phyloP scores from a whole-genome alignment of 2,113 vertebrate species.

The Cygnus atratus region DNA sequence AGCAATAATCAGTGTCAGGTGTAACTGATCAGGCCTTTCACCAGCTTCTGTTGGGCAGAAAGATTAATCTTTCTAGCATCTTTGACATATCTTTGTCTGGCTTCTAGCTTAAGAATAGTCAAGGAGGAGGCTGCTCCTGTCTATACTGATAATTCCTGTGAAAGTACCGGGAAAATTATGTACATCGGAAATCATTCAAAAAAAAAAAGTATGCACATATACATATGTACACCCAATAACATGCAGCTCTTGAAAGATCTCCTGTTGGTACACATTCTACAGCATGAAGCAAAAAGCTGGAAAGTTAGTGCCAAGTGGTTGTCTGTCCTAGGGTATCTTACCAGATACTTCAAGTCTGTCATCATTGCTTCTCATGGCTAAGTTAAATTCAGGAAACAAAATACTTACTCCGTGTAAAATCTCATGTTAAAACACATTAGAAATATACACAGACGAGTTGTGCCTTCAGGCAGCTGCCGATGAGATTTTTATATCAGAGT shows the following conservation, averaged over 20 bases:
- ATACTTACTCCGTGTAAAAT: background rate
- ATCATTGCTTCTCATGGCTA: background rate
- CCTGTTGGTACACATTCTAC: fast-evolving
- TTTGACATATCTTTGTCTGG: background rate
- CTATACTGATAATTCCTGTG: background rate
- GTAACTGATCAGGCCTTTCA: background rate
- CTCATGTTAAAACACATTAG: background rate
- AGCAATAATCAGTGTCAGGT: background rate
- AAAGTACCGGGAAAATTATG: background rate
- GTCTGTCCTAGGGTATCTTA: background rate
- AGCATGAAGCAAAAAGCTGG: background rate
- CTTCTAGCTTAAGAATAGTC: background rate
- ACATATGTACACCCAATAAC: fast-evolving
- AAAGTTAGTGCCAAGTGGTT: background rate
- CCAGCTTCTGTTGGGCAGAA: background rate
- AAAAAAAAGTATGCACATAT: fast-evolving
- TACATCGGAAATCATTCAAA: fast-evolving
- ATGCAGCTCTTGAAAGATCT: background rate
- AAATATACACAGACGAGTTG: background rate
- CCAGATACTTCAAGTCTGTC: no score
- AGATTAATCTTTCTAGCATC: background rate
- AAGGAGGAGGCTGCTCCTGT: background rate
- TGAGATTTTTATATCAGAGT: fast-evolving
- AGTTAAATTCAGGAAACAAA: background rate
- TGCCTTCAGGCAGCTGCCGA: background rate